These are phyloP conservation scores for Onchidella celtica DNA, from an alignment of 2,888 invertebrate genomes.

Conservation along the genomic window DNA sequence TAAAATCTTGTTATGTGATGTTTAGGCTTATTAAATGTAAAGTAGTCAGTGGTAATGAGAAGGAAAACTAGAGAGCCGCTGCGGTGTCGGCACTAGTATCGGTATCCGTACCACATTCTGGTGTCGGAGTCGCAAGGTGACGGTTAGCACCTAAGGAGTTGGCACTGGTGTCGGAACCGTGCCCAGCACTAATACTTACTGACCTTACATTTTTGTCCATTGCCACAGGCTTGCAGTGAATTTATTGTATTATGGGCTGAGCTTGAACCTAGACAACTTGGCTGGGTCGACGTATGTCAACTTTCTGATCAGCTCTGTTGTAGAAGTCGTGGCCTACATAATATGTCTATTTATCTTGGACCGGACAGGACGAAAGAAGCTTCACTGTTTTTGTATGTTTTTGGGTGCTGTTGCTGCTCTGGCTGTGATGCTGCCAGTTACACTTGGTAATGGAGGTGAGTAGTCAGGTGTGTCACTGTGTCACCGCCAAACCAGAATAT, in stretches of 20 bases:
- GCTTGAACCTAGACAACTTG: slow-evolving; percentile 79
- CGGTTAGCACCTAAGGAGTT: too few relatives aligned
- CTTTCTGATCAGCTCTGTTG: slow-evolving; percentile 88
- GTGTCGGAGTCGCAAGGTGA: too few relatives aligned
- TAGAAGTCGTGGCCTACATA: slow-evolving; percentile 80
- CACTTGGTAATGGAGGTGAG: slow-evolving; percentile 35
- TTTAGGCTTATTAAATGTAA: too few relatives aligned
- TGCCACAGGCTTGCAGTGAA: slow-evolving; percentile 87
- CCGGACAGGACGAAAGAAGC: slow-evolving; percentile 76
- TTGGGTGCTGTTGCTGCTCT: slow-evolving; percentile 59
- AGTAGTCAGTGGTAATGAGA: too few relatives aligned
- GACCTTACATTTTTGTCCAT: neutral
- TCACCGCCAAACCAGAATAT: neutral
- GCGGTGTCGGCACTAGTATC: too few relatives aligned
- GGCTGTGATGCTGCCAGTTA: slow-evolving; percentile 53
- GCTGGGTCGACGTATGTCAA: slow-evolving; percentile 91
- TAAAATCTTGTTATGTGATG: too few relatives aligned
- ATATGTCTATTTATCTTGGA: slow-evolving; percentile 74
- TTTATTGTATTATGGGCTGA: slow-evolving; percentile 93
- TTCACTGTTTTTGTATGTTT: slow-evolving; percentile 61
- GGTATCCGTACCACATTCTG: too few relatives aligned
- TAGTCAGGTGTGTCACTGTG: too few relatives aligned
- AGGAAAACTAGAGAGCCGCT: too few relatives aligned
- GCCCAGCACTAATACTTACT: too few relatives aligned
- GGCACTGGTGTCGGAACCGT: too few relatives aligned